Evolutionary conservation across 2,888 invertebrate genomes (phyloP).

Genomic region (Drosophila leonis): DNA sequence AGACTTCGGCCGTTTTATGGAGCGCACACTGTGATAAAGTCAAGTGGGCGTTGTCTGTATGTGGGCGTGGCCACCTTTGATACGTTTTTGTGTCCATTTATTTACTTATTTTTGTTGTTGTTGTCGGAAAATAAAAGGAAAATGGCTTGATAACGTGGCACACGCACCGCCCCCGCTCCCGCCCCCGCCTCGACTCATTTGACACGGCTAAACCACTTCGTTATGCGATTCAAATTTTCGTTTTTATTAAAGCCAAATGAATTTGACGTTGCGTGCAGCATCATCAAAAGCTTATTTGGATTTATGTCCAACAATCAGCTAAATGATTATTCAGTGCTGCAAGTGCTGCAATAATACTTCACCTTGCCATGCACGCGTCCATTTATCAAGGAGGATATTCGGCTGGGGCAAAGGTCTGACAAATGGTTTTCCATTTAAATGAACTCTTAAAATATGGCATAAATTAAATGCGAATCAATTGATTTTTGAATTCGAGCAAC

Average conservation of each 20-base stretch:
- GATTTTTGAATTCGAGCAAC: slow-evolving; percentile 1
- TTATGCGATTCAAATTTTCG: slow-evolving; percentile 69
- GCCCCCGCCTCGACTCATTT: slow-evolving; percentile 17
- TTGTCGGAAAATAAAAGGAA: slow-evolving; percentile 20
- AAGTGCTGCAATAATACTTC: slow-evolving; percentile 43
- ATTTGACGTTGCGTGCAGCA: slow-evolving; percentile 32
- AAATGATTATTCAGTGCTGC: slow-evolving; percentile 44
- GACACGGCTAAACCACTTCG: slow-evolving; percentile 33
- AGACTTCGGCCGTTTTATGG: slow-evolving; percentile 48
- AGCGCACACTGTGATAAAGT: slow-evolving; percentile 62
- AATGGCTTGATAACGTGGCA: slow-evolving; percentile 11
- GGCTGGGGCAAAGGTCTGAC: slow-evolving; percentile 11
- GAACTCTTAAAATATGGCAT: slow-evolving; percentile 41
- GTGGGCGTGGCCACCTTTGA: slow-evolving; percentile 56
- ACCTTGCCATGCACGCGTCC: slow-evolving; percentile 25
- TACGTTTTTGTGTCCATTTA: slow-evolving; percentile 52
- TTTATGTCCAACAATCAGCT: slow-evolving; percentile 54
- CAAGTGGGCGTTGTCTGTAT: slow-evolving; percentile 65
- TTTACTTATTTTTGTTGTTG: slow-evolving; percentile 29
- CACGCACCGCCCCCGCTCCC: slow-evolving; percentile 9
- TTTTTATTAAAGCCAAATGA: slow-evolving; percentile 53
- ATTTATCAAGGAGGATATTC: slow-evolving; percentile 40
- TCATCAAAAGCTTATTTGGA: slow-evolving; percentile 46
- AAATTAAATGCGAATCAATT: slow-evolving; percentile 24
- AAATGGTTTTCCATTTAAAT: slow-evolving; percentile 40